Conservation (phyloP, 2,888 invertebrate species). For the Mamestra brassicae region DNA sequence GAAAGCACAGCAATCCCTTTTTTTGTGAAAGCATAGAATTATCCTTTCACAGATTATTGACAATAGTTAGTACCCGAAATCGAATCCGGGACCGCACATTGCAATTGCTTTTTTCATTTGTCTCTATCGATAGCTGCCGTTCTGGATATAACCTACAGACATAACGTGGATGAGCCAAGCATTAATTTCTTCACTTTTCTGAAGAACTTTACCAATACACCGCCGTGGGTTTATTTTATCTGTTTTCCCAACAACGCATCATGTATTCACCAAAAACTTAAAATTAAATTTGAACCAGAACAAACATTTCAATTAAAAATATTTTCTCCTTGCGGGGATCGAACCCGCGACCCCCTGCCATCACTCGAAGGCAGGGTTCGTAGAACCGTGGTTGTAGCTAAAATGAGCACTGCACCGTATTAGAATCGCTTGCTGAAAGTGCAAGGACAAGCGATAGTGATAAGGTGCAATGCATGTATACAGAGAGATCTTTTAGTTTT, state of each 20-base stretch:
- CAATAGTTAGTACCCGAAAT: constrained; percentile 16
- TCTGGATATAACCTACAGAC: constrained; percentile 24
- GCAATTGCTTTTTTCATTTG: constrained; percentile 2
- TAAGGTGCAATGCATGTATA: constrained; percentile 1
- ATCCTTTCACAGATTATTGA: not conserved
- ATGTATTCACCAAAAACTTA: not conserved
- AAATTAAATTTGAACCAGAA: not conserved
- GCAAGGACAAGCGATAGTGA: not conserved
- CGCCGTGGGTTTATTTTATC: constrained; percentile 35
- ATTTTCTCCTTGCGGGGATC: constrained; percentile 36
- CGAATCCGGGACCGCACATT: constrained; percentile 34
- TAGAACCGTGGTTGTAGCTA: not conserved
- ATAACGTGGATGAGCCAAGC: constrained; percentile 32
- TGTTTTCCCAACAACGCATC: constrained; percentile 42
- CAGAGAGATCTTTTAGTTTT: constrained; percentile 2
- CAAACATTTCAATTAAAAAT: constrained; percentile 12
- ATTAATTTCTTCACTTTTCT: not conserved
- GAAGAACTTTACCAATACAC: constrained; percentile 63
- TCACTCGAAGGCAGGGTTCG: not conserved
- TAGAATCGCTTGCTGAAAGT: constrained; percentile 16
- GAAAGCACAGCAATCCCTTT: not conserved
- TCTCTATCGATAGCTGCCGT: constrained; percentile 29
- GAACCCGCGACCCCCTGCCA: constrained; percentile 33
- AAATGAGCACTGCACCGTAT: constrained; percentile 9
- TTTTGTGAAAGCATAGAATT: constrained; percentile 4